Evolutionary conservation across 2,113 vertebrate species (phyloP).

Genomic region (Cranoglanis bouderius): DNA sequence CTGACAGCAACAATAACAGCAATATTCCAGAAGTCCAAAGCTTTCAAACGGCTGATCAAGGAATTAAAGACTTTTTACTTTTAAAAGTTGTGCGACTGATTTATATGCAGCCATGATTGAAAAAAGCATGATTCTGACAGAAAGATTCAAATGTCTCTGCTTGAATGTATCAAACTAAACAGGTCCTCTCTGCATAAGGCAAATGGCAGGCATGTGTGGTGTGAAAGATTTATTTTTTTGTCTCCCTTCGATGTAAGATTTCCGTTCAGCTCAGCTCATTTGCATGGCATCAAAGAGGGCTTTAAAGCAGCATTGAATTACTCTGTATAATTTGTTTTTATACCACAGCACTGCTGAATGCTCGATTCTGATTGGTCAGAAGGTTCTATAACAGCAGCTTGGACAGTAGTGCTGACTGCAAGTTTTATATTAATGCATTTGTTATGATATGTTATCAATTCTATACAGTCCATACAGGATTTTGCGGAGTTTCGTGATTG

Average conservation of each 20-base stretch:
- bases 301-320: background rate
- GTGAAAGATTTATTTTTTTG: background rate
- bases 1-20: background rate
- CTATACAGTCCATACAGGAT: no score
- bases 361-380: background rate
- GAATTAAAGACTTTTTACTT: background rate
- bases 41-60: background rate
- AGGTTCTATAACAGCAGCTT: background rate
- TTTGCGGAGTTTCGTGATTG: no score
- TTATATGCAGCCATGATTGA: slow-evolving; percentile 17
- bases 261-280: background rate
- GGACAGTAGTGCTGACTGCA: background rate
- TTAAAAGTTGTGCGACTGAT: background rate
- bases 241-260: background rate
- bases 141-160: background rate
- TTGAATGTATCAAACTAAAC: background rate
- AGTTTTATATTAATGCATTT: background rate
- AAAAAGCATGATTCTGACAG: background rate
- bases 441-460: background rate
- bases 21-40: background rate
- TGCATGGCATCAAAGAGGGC: background rate
- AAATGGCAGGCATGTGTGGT: background rate
- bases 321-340: background rate
- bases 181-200: background rate
- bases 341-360: background rate